phyloP scores from a whole-genome alignment of 2,888 invertebrate genomes.

The Yponomeuta sedellus region DNA sequence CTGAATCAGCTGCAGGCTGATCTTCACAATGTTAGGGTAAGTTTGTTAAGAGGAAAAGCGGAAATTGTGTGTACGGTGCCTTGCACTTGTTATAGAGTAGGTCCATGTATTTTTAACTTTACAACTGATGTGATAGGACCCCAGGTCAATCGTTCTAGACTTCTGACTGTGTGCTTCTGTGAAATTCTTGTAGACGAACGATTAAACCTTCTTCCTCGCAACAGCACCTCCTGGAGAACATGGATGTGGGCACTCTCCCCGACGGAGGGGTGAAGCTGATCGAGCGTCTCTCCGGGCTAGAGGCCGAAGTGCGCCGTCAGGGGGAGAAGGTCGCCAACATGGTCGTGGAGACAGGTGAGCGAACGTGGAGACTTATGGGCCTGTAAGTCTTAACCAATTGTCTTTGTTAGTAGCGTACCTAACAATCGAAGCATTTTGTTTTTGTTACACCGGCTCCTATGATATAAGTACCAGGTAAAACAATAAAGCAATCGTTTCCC shows the following conservation, averaged over 20 bases:
- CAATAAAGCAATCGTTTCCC: too few relatives aligned
- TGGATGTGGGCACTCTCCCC: constrained; percentile 69
- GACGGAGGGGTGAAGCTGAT: constrained; percentile 79
- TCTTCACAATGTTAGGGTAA: constrained; percentile 53
- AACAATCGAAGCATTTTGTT: too few relatives aligned
- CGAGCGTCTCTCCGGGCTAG: constrained; percentile 60
- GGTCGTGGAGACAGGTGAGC: constrained; percentile 55
- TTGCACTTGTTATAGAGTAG: too few relatives aligned
- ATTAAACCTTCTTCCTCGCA: neutral
- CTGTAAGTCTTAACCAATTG: too few relatives aligned
- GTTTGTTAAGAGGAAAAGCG: constrained; percentile 18
- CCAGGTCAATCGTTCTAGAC: neutral
- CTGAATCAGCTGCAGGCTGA: constrained; percentile 60
- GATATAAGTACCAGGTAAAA: too few relatives aligned
- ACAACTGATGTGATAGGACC: too few relatives aligned
- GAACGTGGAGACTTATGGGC: too few relatives aligned
- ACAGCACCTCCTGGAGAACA: constrained; percentile 52
- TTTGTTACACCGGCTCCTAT: too few relatives aligned
- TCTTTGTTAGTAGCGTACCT: too few relatives aligned
- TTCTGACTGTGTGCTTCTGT: too few relatives aligned
- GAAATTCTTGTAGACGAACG: too few relatives aligned
- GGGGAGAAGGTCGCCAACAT: constrained; percentile 67
- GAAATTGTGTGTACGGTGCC: neutral
- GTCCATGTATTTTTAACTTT: too few relatives aligned
- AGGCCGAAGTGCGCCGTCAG: constrained; percentile 60